Percentiles rank a stretch among this genome's conserved stretches.
Conservation (phyloP, 2,113 vertebrate genomes). For the Turnix velox region DNA sequence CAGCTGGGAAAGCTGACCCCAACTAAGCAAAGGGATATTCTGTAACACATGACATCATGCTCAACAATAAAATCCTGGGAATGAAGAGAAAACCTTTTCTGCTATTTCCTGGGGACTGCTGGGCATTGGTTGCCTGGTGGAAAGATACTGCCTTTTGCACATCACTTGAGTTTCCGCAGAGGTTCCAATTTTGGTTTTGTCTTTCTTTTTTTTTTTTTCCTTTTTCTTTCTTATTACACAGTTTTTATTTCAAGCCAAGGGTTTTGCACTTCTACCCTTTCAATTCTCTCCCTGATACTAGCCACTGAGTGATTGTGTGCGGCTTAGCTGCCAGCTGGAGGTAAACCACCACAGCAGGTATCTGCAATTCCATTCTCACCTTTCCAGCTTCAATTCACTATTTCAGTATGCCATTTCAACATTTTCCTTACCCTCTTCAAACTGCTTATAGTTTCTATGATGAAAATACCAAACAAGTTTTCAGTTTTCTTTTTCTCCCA, state of each 20-base stretch:
- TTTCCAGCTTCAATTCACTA: background rate
- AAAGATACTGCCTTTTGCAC: background rate
- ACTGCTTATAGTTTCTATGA: background rate
- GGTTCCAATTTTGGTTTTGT: too few relatives aligned
- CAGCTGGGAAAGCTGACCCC: fast-evolving
- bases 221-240: background rate
- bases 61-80: background rate
- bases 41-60: fast-evolving
- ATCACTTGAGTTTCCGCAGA: background rate
- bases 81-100: background rate
- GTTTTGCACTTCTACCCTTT: background rate
- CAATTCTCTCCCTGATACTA: background rate
- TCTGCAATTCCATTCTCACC: background rate
- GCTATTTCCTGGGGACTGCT: background rate
- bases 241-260: background rate
- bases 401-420: background rate
- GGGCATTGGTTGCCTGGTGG: fast-evolving
- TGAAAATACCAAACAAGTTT: background rate
- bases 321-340: background rate
- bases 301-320: background rate
- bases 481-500: background rate
- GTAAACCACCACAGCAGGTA: background rate
- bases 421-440: background rate
- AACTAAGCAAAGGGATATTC: background rate
- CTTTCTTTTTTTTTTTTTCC: fast-evolving